Evolutionary conservation across 2,113 vertebrate genomes (phyloP).

Genomic region (Diglossa brunneiventris): DNA sequence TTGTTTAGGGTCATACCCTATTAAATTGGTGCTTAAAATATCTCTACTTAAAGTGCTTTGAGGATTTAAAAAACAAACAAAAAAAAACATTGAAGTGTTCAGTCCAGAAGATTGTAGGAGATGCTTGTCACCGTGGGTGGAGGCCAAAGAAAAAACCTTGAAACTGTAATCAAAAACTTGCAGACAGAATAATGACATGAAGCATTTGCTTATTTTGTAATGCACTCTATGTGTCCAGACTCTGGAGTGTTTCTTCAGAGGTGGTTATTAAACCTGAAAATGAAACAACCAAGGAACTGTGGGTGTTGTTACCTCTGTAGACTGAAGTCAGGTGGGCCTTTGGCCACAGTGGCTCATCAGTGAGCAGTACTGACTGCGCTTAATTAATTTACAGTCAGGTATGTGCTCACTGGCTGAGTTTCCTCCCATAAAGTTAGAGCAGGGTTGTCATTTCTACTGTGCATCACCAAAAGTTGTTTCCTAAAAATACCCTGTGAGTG

Average conservation of each 20-base stretch:
- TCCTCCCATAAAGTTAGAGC: background rate
- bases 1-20: background rate
- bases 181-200: background rate
- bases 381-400: background rate
- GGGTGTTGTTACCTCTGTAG: background rate
- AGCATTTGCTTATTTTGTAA: background rate
- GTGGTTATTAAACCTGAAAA: background rate
- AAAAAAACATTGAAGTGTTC: background rate
- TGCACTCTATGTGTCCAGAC: background rate
- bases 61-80: background rate
- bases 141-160: background rate
- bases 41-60: background rate
- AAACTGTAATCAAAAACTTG: background rate
- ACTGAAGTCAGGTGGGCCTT: background rate
- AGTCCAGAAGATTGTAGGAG: background rate
- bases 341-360: background rate
- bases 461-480: background rate
- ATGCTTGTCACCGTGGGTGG: background rate
- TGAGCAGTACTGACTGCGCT: background rate
- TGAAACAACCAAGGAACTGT: background rate
- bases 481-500: background rate
- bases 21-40: constrained; percentile 16
- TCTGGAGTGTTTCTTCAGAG: background rate
- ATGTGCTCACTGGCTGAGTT: background rate
- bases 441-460: background rate